A percentile compares a stretch with the other conserved stretches of the same genome.
These are phyloP conservation scores for Iselma pallidipennis DNA, from an alignment of 2,888 invertebrate species.

Conservation along the genomic window DNA sequence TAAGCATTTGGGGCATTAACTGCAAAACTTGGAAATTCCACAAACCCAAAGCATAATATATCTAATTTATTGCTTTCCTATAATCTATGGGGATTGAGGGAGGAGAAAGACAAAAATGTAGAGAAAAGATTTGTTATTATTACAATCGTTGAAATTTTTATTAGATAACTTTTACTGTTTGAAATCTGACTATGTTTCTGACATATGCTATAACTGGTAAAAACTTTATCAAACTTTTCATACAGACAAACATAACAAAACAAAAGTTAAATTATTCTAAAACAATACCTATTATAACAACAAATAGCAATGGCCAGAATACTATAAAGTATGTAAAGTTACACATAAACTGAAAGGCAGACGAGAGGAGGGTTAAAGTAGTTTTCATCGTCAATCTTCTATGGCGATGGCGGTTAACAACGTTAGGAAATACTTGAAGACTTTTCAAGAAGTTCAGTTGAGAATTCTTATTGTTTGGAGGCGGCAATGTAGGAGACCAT, in stretches of 20 bases:
- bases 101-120: neutral
- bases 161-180: neutral
- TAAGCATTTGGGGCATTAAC: neutral
- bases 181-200: neutral
- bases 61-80: neutral
- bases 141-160: neutral
- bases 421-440: slow-evolving; percentile 44
- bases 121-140: neutral
- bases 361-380: slow-evolving; percentile 36
- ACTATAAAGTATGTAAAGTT: slow-evolving; percentile 34
- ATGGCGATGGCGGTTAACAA: slow-evolving; percentile 33
- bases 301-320: slow-evolving; percentile 20
- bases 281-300: slow-evolving; percentile 26
- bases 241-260: slow-evolving; percentile 6
- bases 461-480: slow-evolving; percentile 45
- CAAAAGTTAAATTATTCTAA: slow-evolving; percentile 25
- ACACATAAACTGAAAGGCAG: slow-evolving; percentile 12
- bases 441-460: slow-evolving; percentile 43
- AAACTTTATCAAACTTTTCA: slow-evolving; percentile 13
- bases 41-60: neutral
- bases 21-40: neutral
- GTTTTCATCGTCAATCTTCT: slow-evolving; percentile 41
- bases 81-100: neutral
- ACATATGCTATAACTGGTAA: slow-evolving; percentile 14
- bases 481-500: slow-evolving; percentile 37